Base-by-base conservation (phyloP, 92 coral and sea anemone species). In the Palythoa grandiflora region DNA sequence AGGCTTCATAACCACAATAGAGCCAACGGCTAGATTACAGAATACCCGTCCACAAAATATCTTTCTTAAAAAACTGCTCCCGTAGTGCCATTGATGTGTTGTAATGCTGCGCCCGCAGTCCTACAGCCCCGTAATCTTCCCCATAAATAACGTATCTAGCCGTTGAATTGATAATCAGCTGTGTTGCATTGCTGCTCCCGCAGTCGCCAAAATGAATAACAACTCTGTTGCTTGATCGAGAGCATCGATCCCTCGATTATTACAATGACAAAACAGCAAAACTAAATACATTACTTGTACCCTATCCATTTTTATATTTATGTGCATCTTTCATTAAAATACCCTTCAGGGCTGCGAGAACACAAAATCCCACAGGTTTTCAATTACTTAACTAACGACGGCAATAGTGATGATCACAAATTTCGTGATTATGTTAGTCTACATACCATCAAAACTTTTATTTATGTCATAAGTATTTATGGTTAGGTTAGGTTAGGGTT, bases 251-350 rank as follows among this genome's bases (percentile, higher is more conserved):
- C 55, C 55, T 52, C 55, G 55, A 52, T 52, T 52, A 1, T 52
- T 52, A 52, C 55, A 52, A 52, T 1, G 55, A 52, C 1, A 52
- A 52, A 52, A 52, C 55, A 52, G 55, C 55, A 52, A 52, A 52
- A 52, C 55, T 0, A 52, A 52, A 52, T 52, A 52, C 55, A 52
- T 52, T 52, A 52, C 55, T 52, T 52, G 55, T 52, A 52, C 55
- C 55, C 55, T 52, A 66, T 66, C 35, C 72, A 66, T 66, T 66
- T 66, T 66, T 11, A 66, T 66, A 66, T 66, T 9, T 66, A 28
- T 66, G 72, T 66, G 72, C 35, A 66, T 66, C 72, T 66, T 66
- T 66, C 72, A 66, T 66, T 66, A 66, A 66, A 66, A 66, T 66
- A 66, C 38, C 72, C 28, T 66, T 66, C 38, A 66, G 35, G 72